These are phyloP conservation scores for Anhinga rufa DNA, from an alignment of 2,113 vertebrate species.

Conservation along the genomic window DNA sequence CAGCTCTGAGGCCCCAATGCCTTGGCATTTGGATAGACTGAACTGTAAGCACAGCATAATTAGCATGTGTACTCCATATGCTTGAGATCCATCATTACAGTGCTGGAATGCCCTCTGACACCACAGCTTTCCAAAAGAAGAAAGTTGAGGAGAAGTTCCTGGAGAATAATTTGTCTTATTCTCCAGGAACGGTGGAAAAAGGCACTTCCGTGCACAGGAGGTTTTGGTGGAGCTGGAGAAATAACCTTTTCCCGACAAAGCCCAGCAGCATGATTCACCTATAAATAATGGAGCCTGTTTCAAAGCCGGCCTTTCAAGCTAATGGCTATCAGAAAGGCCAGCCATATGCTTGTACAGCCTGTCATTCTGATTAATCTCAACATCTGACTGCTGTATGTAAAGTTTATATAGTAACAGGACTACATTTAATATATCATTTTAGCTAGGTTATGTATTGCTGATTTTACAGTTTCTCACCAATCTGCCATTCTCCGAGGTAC, in stretches of 20 bases:
- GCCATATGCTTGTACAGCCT: conserved; percentile 45
- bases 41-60: conserved; percentile 3
- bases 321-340: conserved; percentile 40
- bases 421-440: neutral
- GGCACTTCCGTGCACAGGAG: neutral
- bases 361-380: conserved; percentile 42
- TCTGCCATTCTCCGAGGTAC: neutral
- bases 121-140: neutral
- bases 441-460: neutral
- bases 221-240: conserved; percentile 20
- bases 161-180: conserved; percentile 1
- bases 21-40: conserved; percentile 44
- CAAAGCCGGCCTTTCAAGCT: conserved; percentile 34
- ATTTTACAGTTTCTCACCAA: neutral
- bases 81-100: neutral
- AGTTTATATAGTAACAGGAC: conserved; percentile 26
- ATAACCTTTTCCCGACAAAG: conserved; percentile 35
- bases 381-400: conserved; percentile 27
- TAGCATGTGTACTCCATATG: conserved; percentile 53
- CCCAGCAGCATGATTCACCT: conserved; percentile 27
- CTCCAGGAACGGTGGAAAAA: neutral
- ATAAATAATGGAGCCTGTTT: neutral
- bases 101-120: neutral
- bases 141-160: neutral
- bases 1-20: conserved; percentile 4